Conservation (phyloP, 1,140 invertebrate genomes). For the Pomacea maculata region DNA sequence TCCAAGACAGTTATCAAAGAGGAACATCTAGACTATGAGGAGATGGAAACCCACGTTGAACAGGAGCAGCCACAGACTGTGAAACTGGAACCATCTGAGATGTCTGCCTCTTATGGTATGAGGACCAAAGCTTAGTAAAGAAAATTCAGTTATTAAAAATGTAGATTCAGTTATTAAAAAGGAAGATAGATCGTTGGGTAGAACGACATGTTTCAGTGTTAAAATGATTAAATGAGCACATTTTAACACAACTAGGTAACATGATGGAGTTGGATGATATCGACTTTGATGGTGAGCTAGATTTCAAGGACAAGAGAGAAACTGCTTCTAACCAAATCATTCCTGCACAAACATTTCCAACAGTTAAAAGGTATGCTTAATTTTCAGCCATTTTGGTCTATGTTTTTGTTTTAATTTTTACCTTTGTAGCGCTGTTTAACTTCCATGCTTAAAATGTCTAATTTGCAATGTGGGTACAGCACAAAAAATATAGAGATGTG, state of each 20-base stretch:
- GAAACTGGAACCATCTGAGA: too few species aligned
- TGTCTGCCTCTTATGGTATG: too few species aligned
- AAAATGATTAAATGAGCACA: neutral
- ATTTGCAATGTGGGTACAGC: too few species aligned
- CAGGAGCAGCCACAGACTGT: neutral
- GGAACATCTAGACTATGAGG: neutral
- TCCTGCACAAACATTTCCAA: neutral
- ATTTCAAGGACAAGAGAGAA: slow-evolving; percentile 13
- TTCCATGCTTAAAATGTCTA: too few species aligned
- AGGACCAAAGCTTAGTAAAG: too few species aligned
- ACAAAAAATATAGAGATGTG: too few species aligned
- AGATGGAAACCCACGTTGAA: neutral
- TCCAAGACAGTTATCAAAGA: neutral
- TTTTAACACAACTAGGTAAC: neutral
- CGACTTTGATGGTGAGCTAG: slow-evolving; percentile 53
- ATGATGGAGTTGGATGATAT: slow-evolving; percentile 26
- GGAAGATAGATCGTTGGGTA: too few species aligned
- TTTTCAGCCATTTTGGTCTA: neutral
- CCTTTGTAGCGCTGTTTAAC: neutral
- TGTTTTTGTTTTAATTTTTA: neutral
- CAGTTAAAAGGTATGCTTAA: neutral
- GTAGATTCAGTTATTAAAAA: too few species aligned
- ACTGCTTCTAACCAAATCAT: neutral
- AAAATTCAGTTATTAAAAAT: too few species aligned
- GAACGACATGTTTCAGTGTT: neutral